Base-by-base conservation (phyloP, 2,888 invertebrate species). In the Byasa hedistus region DNA sequence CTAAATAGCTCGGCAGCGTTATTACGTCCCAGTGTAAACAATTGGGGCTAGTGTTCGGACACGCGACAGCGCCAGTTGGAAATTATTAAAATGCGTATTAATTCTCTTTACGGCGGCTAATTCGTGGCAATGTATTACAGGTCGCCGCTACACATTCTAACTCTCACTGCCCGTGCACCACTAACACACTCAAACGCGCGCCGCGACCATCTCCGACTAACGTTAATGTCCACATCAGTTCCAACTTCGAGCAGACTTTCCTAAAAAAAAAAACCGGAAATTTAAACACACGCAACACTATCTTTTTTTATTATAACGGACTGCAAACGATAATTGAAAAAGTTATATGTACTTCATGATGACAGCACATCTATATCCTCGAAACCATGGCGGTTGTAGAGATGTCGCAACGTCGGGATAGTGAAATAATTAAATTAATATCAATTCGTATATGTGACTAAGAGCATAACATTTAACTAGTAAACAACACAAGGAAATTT, bases 161-260 rank as follows among this genome's bases (percentile, higher is more conserved):
- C 88, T 89, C 89, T 89, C 88, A 87, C 89, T 88, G 75, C 73
- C 77, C 70, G 70, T 76, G 79, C 65, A 76, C 87, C 80, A 86
- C 86, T 85, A 79, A 85, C 84, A 86, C 77, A 84, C 82, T 85
- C 77, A 71, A 66, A 66, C 71, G 69, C 68, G 69, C 69, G 63
- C 66, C 62, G 58, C 48, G 23, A 63, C 62, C 66, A 55, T 63
- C 66, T 66, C 66, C 58, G 55, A 15, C 70, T 64, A 61, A 17
- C 55, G 4, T 15, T 51, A 48, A 10, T 39, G 61, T 64, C 12
- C 27, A 69, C 72, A 71, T 36, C 32, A 51, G 32, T 24, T 24
- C 24, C 3, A 19, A 39, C 48, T 56, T 58, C 57, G 56, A 27
- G 21, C 48, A 27, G 65, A 66, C 52, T n/a, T 48, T 48, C 48